Base-by-base conservation (phyloP, 2,797 vertebrate species). In the Bucorvus abyssinicus region DNA sequence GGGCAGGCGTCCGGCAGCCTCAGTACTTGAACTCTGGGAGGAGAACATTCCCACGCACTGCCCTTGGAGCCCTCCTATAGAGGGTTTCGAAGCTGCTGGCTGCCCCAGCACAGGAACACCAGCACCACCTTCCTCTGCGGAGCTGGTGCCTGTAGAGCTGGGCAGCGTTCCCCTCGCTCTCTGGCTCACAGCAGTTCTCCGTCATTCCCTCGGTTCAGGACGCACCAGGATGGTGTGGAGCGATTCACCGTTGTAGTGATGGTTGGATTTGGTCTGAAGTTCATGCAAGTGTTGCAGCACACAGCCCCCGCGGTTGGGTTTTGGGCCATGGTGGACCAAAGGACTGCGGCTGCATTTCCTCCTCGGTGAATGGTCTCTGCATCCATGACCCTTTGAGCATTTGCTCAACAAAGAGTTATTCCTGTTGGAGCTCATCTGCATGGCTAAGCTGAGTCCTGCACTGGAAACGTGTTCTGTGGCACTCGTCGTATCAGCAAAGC, bases 61-160 rank as follows among this genome's bases (percentile, higher is more conserved):
- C 70, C 70, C 22, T 11, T 7, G 4, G 73, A 88, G 40, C 57
- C 27, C 23, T 36, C 14, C 29, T 1, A 1, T 26, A 18, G 5
- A 4, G 2, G 24, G 38, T 55, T 21, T 29, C 45, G 55, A 55
- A 55, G 74, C 73, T 27, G 47, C n/a, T 38, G 29, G 6, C 17
- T 1, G 1, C 63, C 52, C 44, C 24, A 7, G 21, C 23, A 3
- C 18, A 7, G 63, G 45, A 47, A 7, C 2, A 1, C n/a, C 5
- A 2, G 52, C 61, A 22, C 22, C 27, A 4, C 49, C 53, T 34
- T 73, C 23, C 2, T n/a, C 52, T 12, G 42, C 10, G 2, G n/a
- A 2, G 12, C 14, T 7, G 61, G 17, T 11, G n/a, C 49, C 34
- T 7, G 27, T 2, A 5, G 38, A 32, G 27, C 64, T 1, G 7